These are phyloP conservation scores for Lepidostoma basale DNA, from an alignment of 1,140 invertebrate genomes.

Conservation along the genomic window DNA sequence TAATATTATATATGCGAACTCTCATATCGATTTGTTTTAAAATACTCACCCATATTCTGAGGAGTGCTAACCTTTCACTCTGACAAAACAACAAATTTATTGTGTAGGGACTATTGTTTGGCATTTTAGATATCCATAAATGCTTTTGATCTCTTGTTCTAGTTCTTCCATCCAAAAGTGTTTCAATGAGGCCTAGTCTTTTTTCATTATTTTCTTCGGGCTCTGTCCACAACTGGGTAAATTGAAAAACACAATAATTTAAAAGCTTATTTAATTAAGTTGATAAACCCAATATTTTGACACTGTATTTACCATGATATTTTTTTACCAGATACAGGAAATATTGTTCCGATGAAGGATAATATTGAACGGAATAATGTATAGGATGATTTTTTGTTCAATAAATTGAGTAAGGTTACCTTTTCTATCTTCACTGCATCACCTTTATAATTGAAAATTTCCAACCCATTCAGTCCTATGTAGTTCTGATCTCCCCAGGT, in stretches of 20 bases:
- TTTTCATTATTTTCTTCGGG: constrained; percentile 67
- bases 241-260: not conserved
- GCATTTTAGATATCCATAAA: constrained; percentile 72
- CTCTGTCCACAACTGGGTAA: constrained; percentile 52
- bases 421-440: constrained; percentile 62
- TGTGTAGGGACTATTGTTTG: constrained; percentile 63
- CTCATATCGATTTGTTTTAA: constrained; percentile 30
- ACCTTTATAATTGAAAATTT: constrained; percentile 74
- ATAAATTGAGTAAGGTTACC: too few relatives aligned
- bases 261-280: too few relatives aligned
- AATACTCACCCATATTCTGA: constrained; percentile 77
- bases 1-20: not conserved
- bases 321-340: too few relatives aligned
- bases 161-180: constrained; percentile 74
- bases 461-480: constrained; percentile 81
- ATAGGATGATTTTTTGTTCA: too few relatives aligned
- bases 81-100: constrained; percentile 64
- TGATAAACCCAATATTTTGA: too few relatives aligned
- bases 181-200: constrained; percentile 52
- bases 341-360: too few relatives aligned
- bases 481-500: constrained; percentile 87
- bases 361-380: too few relatives aligned
- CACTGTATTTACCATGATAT: too few relatives aligned
- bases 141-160: constrained; percentile 77
- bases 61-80: constrained; percentile 67